phyloP scores from a whole-genome alignment of 2,888 invertebrate genomes.

The Lepetodrilus schrolli region DNA sequence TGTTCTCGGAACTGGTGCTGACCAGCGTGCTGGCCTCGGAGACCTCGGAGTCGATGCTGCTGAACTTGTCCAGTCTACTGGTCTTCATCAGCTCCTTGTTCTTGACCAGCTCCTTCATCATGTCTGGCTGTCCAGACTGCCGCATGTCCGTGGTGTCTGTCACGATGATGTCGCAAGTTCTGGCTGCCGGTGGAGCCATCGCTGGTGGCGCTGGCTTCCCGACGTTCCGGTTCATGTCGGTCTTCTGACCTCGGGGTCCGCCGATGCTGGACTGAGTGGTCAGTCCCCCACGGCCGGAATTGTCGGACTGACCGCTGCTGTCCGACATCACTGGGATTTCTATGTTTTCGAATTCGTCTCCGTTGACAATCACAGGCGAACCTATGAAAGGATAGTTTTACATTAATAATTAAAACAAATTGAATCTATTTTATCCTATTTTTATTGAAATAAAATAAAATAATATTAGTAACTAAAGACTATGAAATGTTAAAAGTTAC shows the following conservation, averaged over 20 bases:
- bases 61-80: slow-evolving; percentile 77
- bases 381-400: slow-evolving; percentile 59
- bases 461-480: too few species aligned
- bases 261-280: background rate
- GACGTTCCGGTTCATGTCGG: slow-evolving; percentile 53
- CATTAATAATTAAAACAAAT: too few species aligned
- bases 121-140: slow-evolving; percentile 84
- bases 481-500: too few species aligned
- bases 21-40: slow-evolving; percentile 77
- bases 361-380: slow-evolving; percentile 74
- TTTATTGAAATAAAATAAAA: too few species aligned
- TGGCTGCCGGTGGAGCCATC: slow-evolving; percentile 8
- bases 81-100: slow-evolving; percentile 87
- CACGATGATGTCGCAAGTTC: slow-evolving; percentile 66
- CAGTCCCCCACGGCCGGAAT: background rate
- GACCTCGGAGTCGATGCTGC: slow-evolving; percentile 93
- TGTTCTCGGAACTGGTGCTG: slow-evolving; percentile 68
- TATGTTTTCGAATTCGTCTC: slow-evolving; percentile 75
- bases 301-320: slow-evolving; percentile 26
- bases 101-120: slow-evolving; percentile 94
- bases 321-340: slow-evolving; percentile 51
- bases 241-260: slow-evolving; percentile 18
- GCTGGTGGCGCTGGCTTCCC: slow-evolving; percentile 32
- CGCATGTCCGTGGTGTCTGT: slow-evolving; percentile 49
- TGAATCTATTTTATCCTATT: too few species aligned